A percentile compares a stretch with the other conserved stretches of the same genome.
phyloP scores from a whole-genome alignment of 2,888 invertebrate genomes.

The Hoplodrina ambigua region DNA sequence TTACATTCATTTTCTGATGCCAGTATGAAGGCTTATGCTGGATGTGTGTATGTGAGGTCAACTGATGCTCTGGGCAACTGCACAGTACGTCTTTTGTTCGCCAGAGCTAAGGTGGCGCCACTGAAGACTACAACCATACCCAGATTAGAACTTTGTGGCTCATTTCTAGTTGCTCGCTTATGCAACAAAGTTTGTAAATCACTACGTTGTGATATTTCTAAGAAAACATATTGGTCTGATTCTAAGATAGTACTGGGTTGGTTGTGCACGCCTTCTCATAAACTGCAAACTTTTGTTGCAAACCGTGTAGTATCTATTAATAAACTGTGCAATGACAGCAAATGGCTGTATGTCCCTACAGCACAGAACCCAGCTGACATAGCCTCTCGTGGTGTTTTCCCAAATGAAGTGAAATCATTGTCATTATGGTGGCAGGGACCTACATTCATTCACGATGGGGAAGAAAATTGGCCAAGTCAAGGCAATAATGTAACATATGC shows the following conservation, averaged over 20 bases:
- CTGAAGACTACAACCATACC: constrained; percentile 28
- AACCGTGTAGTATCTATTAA: constrained; percentile 8
- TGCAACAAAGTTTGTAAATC: constrained; percentile 18
- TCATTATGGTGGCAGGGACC: constrained; percentile 30
- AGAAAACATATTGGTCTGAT: constrained; percentile 13
- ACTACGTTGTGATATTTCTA: constrained; percentile 15
- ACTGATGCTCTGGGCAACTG: constrained; percentile 12
- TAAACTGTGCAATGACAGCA: constrained; percentile 8
- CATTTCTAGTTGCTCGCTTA: constrained; percentile 10
- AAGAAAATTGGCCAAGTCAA: constrained; percentile 22
- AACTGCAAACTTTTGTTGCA: constrained; percentile 8
- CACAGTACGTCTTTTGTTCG: constrained; percentile 9
- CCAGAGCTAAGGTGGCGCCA: constrained; percentile 26
- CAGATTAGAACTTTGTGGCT: constrained; percentile 15
- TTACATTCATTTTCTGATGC: constrained; percentile 26
- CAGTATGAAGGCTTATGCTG: constrained; percentile 16
- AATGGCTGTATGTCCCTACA: constrained; percentile 20
- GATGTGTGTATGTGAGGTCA: constrained; percentile 13
- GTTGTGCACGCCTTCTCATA: constrained; percentile 10
- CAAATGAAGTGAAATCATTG: constrained; percentile 4
- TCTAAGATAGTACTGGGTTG: constrained; percentile 30
- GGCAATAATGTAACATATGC: not conserved
- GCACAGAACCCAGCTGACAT: constrained; percentile 21
- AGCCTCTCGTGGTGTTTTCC: constrained; percentile 20
- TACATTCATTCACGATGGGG: not conserved